phyloP scores from a whole-genome alignment of 2,113 vertebrate species.

The Chiloscyllium plagiosum region DNA sequence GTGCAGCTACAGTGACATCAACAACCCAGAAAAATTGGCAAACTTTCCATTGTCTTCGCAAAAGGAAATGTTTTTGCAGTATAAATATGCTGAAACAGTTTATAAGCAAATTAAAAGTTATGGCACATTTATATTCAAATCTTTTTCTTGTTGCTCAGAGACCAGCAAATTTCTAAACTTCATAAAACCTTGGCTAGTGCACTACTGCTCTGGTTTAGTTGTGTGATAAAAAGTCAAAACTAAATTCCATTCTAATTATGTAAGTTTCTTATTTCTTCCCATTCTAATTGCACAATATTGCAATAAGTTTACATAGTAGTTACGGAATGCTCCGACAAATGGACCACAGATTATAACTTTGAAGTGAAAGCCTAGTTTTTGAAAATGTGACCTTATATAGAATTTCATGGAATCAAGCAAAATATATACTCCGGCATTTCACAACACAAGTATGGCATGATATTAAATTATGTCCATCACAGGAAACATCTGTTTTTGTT shows the following conservation, averaged over 20 bases:
- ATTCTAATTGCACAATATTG: slow-evolving; percentile 30
- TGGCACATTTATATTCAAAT: neutral
- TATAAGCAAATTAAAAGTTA: neutral
- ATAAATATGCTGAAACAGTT: neutral
- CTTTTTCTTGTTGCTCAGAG: neutral
- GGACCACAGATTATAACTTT: slow-evolving; percentile 30
- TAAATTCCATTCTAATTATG: slow-evolving; percentile 32
- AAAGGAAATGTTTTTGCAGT: neutral
- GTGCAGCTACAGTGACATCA: neutral
- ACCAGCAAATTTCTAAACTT: slow-evolving; percentile 13
- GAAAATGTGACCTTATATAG: slow-evolving; percentile 34
- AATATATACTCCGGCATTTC: neutral
- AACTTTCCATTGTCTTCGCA: neutral
- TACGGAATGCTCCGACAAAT: slow-evolving; percentile 19
- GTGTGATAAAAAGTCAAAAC: neutral
- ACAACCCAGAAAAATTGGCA: neutral
- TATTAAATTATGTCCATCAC: slow-evolving; percentile 35
- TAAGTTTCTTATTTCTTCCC: slow-evolving; percentile 22
- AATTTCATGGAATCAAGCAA: neutral
- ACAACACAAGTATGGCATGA: slow-evolving; percentile 8
- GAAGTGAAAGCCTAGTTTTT: neutral
- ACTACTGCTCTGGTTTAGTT: neutral
- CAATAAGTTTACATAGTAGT: slow-evolving; percentile 22
- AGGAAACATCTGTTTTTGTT: slow-evolving; percentile 34
- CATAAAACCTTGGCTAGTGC: neutral